Conservation (phyloP, 2,113 vertebrate genomes). For the Phoenicopterus ruber region DNA sequence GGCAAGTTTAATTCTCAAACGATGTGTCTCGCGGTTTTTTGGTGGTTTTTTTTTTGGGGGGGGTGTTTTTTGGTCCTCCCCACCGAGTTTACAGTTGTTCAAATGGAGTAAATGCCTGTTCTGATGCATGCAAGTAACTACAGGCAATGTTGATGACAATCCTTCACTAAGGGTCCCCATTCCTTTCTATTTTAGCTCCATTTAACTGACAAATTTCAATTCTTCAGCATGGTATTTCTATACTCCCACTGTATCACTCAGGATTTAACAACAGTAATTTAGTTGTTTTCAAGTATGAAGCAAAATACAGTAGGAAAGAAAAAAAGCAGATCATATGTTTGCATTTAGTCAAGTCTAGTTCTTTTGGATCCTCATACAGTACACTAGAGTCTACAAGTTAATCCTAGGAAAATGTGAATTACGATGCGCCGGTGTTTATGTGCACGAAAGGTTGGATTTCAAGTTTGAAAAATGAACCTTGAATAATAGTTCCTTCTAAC, state of each 20-base stretch:
- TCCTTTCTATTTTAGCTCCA: not conserved
- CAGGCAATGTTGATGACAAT: not conserved
- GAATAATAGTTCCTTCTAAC: not conserved
- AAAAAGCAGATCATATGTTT: not conserved
- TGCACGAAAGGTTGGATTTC: not conserved
- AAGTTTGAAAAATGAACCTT: not conserved
- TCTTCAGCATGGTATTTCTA: not conserved
- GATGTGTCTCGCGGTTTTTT: not conserved
- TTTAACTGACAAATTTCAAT: not conserved
- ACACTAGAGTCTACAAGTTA: not conserved
- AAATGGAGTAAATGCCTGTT: not conserved
- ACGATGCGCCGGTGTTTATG: not conserved
- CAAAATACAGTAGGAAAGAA: not conserved
- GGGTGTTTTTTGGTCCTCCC: not conserved
- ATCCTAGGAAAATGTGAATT: not conserved
- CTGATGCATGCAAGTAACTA: not conserved
- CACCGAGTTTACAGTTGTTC: not conserved
- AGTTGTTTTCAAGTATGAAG: not conserved
- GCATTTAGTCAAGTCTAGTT: not conserved
- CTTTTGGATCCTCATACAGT: not conserved
- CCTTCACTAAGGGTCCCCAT: not conserved
- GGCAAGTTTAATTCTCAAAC: not conserved
- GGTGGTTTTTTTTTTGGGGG: rapidly evolving
- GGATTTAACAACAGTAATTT: not conserved
- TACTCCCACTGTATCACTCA: not conserved